Base-by-base conservation (phyloP, 2,113 vertebrate genomes). In the Triplophysa siluroides region DNA sequence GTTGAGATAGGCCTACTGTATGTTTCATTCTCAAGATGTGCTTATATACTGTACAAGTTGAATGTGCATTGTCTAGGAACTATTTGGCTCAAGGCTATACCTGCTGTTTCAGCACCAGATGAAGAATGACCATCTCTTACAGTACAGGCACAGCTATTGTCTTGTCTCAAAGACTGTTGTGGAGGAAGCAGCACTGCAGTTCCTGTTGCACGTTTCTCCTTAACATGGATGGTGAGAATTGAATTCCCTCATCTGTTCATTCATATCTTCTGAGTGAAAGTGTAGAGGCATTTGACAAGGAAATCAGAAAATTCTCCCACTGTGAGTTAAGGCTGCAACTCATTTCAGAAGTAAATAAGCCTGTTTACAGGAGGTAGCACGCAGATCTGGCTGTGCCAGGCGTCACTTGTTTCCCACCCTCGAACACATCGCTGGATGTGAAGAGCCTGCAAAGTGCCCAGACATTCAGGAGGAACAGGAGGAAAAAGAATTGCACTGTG, bases 301-400 rank as follows among this genome's bases (percentile, higher is more conserved):
- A 83, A 86, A 85, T 70, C 85, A 70, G 67, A 76, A 74, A 54
- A 81, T 78, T 78, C 26, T 85, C 73, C 58, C 52, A 79, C 38
- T 73, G 61, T 81, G 84, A 86, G 89, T 86, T 86, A 82, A 87
- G 84, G 85, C 85, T 87, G 85, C 84, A 74, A 81, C 79, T 80
- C 71, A 85, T 85, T 73, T 65, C 50, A 63, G 73, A 82, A 75
- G 78, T 80, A 79, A 88, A 87, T 79, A 67, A 71, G 43, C 80
- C 56, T 77, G 76, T 80, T 83, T 26, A 11, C 47, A 52, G 45
- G 81, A 87, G 81, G 82, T 72, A 56, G 87, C 23, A 43, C 41
- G 24, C 62, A 64, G 80, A 78, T 83, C 82, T 69, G 81, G 74
- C 83, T 89, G 85, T 76, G 78, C 56, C 68, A 85, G 64, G 81